Evolutionary conservation across 2,113 vertebrate species (phyloP).

Genomic region (Ictidomys tridecemlineatus): DNA sequence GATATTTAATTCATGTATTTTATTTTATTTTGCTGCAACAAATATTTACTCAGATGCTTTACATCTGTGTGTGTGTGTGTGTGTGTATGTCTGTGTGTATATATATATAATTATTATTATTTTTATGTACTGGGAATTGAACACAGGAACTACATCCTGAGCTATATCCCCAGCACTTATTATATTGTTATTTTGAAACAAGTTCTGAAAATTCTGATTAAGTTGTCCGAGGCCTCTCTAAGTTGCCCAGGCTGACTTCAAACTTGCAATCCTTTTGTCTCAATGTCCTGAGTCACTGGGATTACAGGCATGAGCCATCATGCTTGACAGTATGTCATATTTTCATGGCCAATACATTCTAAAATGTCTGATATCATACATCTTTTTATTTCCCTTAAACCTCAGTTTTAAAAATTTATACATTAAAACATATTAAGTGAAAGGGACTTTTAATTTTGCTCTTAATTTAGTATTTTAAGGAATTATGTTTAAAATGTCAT

Average conservation of each 20-base stretch:
- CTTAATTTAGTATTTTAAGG: not conserved
- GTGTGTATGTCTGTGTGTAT: fast-evolving
- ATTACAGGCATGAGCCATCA: too few species aligned
- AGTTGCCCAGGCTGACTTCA: too few species aligned
- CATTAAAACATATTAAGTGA: not conserved
- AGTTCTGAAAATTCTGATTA: too few species aligned
- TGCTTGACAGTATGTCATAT: too few species aligned
- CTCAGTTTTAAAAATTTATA: not conserved
- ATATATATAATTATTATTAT: too few species aligned
- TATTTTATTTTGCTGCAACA: not conserved
- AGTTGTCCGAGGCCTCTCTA: too few species aligned
- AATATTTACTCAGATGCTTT: not conserved
- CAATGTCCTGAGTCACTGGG: too few species aligned
- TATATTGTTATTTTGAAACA: too few species aligned
- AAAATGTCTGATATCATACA: not conserved
- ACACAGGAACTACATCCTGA: too few species aligned
- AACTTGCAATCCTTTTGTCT: too few species aligned
- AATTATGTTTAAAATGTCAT: not conserved
- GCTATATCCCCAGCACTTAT: too few species aligned
- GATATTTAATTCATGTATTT: not conserved
- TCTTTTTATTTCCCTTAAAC: not conserved
- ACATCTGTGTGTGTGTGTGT: not conserved
- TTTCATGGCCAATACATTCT: not conserved
- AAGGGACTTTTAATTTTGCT: not conserved
- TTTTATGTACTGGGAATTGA: too few species aligned